A percentile compares a stretch with the other conserved stretches of the same genome.
These are phyloP conservation scores for Athrips mouffetella DNA, from an alignment of 2,888 invertebrate genomes.

Conservation along the genomic window DNA sequence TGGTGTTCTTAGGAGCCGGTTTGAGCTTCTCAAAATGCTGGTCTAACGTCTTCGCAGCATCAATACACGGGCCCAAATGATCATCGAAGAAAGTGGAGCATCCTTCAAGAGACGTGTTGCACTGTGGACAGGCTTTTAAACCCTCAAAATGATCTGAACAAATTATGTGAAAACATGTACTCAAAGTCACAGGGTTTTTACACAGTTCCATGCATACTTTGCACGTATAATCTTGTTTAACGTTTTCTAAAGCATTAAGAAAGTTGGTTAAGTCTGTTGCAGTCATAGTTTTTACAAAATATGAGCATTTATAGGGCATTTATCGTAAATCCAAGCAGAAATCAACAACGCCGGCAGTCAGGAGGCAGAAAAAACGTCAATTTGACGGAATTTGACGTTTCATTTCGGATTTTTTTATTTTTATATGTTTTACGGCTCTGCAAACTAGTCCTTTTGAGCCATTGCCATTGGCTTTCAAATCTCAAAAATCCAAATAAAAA, in stretches of 20 bases:
- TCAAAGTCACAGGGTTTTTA: constrained; percentile 58
- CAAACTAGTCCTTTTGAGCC: too few species aligned
- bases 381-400: too few species aligned
- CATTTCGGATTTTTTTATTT: too few species aligned
- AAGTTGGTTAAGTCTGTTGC: constrained; percentile 42
- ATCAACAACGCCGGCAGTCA: too few species aligned
- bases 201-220: constrained; percentile 54
- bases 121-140: constrained; percentile 52
- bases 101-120: constrained; percentile 43
- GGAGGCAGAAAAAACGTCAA: too few species aligned
- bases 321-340: background rate
- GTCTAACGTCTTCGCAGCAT: constrained; percentile 45
- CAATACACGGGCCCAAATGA: constrained; percentile 41
- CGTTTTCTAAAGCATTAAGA: constrained; percentile 51
- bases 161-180: constrained; percentile 62
- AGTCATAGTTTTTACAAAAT: constrained; percentile 33
- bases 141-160: constrained; percentile 53
- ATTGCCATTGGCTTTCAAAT: too few species aligned
- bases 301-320: background rate
- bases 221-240: constrained; percentile 56
- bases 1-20: constrained; percentile 4
- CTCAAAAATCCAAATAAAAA: too few species aligned
- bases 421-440: too few species aligned
- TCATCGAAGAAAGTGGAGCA: constrained; percentile 45
- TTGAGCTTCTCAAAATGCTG: constrained; percentile 37